Base-by-base conservation (phyloP, 2,888 invertebrate genomes). In the Ellobium chinense region DNA sequence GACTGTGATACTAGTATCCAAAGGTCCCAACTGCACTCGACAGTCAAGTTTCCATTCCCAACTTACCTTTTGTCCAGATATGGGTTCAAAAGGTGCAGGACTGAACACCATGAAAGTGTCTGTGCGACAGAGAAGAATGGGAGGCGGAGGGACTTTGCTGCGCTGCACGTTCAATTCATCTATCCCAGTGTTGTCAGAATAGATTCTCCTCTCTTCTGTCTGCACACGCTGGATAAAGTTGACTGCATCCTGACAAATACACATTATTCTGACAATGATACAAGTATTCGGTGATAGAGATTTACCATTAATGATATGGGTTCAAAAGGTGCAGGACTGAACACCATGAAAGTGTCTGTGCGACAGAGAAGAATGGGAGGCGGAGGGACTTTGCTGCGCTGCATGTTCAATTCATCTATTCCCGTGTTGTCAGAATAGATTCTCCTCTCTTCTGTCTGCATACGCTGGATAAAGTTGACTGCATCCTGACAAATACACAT, bases 101-200 rank as follows among this genome's bases (percentile, higher is more conserved):
- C 85, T 88, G 83, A 93, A 92, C 37, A 90, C 89, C 91, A 92
- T 91, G 62, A 85, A 87, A n/a, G 86, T 88, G 84, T 92, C 91
- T 9, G 92, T 91, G 27, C 92, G 86, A 80, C 89, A 88, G 60
- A 92, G 85, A 1, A 93, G 88, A 29, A 92, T 83, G 12, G 92
- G 92, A 14, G 91, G 87, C 7, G 92, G 91, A 1, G 93, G 92
- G 0, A 90, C 86, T 37, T 86, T 84, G n/a, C 85, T 80, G 24
- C 68, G 46, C 29, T 31, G 27, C 9, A 81, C 65, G 29, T 84
- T 81, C 24, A 65, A 70, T 4, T 84, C 82, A 21, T 58, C 31
- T 5, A 77, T 74, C 29, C 83, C 85, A 2, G 85, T 87, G 83
- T 91, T 92, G 34, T 91, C 91, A n/a, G 86, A 78, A 85, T 89